A percentile compares a stretch with the other conserved stretches of the same genome.
Evolutionary conservation across 2,113 vertebrate genomes (phyloP).

Genomic region (Chascanopsetta lugubris): DNA sequence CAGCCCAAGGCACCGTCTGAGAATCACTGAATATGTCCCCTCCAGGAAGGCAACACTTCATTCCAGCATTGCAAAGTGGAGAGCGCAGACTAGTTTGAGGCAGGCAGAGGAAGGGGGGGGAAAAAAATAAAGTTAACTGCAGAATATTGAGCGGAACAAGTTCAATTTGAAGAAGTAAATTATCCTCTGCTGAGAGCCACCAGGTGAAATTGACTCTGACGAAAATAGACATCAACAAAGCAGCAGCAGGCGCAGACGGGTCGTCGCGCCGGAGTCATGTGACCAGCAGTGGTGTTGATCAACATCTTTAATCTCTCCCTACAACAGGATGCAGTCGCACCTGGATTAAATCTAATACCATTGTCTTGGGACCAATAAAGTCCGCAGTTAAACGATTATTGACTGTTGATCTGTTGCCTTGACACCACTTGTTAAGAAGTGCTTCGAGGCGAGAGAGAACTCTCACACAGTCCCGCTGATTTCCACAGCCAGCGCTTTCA

Average conservation of each 20-base stretch:
- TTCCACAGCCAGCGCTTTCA: slow-evolving; percentile 1
- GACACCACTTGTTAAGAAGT: not conserved
- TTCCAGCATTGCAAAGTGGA: slow-evolving; percentile 15
- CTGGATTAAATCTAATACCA: not conserved
- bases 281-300: not conserved
- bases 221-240: no score
- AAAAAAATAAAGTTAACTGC: not conserved
- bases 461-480: not conserved
- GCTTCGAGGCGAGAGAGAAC: not conserved
- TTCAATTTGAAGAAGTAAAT: not conserved
- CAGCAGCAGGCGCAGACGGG: not conserved
- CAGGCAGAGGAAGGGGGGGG: not conserved
- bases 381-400: not conserved
- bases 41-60: slow-evolving; percentile 35
- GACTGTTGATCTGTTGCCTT: not conserved
- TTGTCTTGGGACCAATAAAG: not conserved
- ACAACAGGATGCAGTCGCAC: not conserved
- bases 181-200: not conserved
- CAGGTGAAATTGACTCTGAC: not conserved
- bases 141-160: not conserved
- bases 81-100: slow-evolving; percentile 32
- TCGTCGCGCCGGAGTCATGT: not conserved
- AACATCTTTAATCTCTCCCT: not conserved
- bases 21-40: slow-evolving; percentile 54
- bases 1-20: slow-evolving; percentile 53